These are phyloP conservation scores for Heliconius sara DNA, from an alignment of 2,888 invertebrate genomes.

Conservation along the genomic window DNA sequence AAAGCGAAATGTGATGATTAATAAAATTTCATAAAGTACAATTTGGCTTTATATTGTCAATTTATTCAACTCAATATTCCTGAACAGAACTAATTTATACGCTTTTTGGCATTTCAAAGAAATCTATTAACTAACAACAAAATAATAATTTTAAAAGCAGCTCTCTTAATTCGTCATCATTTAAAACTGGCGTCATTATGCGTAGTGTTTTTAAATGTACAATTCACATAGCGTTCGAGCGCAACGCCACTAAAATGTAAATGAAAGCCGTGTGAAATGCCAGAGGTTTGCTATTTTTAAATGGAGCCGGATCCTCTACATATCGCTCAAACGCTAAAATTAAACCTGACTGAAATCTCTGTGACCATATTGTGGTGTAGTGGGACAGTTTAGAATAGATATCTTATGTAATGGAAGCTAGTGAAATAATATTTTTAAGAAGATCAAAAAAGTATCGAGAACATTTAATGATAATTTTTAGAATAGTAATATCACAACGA, in stretches of 20 bases:
- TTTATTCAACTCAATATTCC: too few species aligned
- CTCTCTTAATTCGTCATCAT: not conserved
- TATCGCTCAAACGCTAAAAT: conserved; percentile 40
- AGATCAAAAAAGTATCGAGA: too few species aligned
- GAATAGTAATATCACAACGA: too few species aligned
- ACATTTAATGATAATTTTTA: too few species aligned
- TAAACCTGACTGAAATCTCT: conserved; percentile 37
- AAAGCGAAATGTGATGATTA: too few species aligned
- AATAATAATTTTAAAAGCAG: not conserved
- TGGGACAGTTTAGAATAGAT: not conserved
- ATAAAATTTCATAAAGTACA: too few species aligned
- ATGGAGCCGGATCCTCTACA: conserved; percentile 34
- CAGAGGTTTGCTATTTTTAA: conserved; percentile 40
- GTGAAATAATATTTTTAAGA: not conserved
- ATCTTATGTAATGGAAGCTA: conserved; percentile 8
- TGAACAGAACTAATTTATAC: not conserved
- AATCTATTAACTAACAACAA: not conserved
- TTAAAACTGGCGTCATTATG: conserved; percentile 15
- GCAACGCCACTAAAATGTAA: conserved; percentile 24
- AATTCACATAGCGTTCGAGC: conserved; percentile 1
- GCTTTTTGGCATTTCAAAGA: not conserved
- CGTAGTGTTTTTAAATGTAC: conserved; percentile 28
- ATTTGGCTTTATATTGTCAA: too few species aligned
- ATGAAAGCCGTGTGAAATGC: conserved; percentile 37
- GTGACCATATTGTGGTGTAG: conserved; percentile 24